Conservation (phyloP, 2,113 vertebrate species). For the Vanacampus margaritifer region DNA sequence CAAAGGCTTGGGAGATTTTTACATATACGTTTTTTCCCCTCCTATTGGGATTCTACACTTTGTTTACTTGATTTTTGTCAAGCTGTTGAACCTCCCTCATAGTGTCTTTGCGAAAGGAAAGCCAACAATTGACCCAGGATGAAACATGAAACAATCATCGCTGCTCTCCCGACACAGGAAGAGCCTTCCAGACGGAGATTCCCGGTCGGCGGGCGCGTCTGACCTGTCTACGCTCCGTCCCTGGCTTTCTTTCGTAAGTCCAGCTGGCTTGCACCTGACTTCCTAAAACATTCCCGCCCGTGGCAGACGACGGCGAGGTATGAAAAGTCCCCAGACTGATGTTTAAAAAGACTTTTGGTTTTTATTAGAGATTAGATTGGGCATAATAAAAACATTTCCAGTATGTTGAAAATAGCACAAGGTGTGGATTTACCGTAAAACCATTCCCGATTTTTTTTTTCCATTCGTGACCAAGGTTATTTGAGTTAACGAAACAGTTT, state of each 20-base stretch:
- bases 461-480: too few species aligned
- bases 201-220: slow-evolving; percentile 54
- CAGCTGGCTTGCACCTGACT: slow-evolving; percentile 36
- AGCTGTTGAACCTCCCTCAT: slow-evolving; percentile 12
- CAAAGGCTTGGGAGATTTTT: too few species aligned
- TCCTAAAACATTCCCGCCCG: slow-evolving; percentile 56
- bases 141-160: slow-evolving; percentile 48
- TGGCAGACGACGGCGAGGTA: slow-evolving; percentile 52
- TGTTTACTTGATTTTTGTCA: not conserved
- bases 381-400: too few species aligned
- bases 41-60: slow-evolving; percentile 31
- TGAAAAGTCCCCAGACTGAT: slow-evolving; percentile 34
- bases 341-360: not conserved
- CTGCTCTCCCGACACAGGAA: slow-evolving; percentile 49
- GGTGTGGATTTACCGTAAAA: too few species aligned
- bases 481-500: too few species aligned
- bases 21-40: slow-evolving; percentile 6
- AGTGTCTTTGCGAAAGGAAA: slow-evolving; percentile 46
- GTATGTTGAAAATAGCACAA: too few species aligned
- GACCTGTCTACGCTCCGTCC: slow-evolving; percentile 65
- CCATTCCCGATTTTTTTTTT: too few species aligned
- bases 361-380: slow-evolving; percentile 43
- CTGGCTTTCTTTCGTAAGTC: not conserved
- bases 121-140: slow-evolving; percentile 52
- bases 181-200: slow-evolving; percentile 63